Evolutionary conservation across 2,113 vertebrate species (phyloP).

Genomic region (Indicator maculatus): DNA sequence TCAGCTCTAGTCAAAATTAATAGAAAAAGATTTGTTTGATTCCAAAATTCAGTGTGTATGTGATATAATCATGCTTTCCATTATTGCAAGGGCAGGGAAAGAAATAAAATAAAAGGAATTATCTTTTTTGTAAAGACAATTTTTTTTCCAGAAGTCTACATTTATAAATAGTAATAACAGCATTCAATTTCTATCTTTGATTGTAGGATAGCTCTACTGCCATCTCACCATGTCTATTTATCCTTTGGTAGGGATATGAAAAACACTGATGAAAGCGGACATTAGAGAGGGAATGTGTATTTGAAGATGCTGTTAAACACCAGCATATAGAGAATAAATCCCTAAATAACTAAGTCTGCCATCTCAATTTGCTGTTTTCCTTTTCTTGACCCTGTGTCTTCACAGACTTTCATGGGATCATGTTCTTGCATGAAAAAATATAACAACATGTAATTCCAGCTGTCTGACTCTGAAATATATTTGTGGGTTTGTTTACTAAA

Average conservation of each 20-base stretch:
- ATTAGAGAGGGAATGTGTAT: background rate
- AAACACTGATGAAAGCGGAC: background rate
- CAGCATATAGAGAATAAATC: background rate
- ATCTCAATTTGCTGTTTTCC: background rate
- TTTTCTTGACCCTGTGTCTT: background rate
- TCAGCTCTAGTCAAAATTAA: background rate
- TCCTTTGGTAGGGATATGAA: background rate
- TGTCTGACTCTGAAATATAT: background rate
- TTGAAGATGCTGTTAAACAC: background rate
- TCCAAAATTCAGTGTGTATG: background rate
- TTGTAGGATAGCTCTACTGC: background rate
- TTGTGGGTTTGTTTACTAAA: background rate
- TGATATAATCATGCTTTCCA: background rate
- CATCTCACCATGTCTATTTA: background rate
- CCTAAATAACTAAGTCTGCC: constrained; percentile 29
- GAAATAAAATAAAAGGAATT: background rate
- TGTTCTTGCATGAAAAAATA: background rate
- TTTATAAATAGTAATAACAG: background rate
- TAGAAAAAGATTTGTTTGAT: background rate
- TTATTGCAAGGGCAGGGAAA: background rate
- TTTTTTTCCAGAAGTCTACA: background rate
- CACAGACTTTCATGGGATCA: background rate
- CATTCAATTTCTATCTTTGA: background rate
- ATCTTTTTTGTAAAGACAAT: background rate
- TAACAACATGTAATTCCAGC: background rate